phyloP scores from a whole-genome alignment of 1,140 invertebrate genomes.

The Leptonema lineaticorne region DNA sequence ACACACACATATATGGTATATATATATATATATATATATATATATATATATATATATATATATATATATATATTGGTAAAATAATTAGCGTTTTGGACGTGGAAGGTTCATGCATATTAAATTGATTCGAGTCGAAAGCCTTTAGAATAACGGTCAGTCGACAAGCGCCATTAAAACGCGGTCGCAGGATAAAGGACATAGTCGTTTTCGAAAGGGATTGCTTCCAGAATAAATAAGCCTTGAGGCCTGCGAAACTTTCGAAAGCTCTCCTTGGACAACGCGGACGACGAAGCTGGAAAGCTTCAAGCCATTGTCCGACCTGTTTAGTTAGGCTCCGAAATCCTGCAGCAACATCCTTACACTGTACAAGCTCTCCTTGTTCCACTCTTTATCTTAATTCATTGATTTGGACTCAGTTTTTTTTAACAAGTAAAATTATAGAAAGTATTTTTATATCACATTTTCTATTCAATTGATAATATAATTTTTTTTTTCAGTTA shows the following conservation, averaged over 20 bases:
- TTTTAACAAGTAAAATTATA: too few relatives aligned
- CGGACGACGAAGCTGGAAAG: background rate
- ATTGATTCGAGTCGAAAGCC: conserved; percentile 27
- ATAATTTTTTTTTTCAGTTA: too few relatives aligned
- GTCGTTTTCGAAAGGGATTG: conserved; percentile 20
- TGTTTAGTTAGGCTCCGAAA: conserved; percentile 4
- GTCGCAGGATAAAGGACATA: conserved; percentile 20
- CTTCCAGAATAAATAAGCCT: conserved; percentile 28
- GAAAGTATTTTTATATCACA: too few relatives aligned
- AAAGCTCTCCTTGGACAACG: background rate
- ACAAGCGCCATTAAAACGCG: conserved; percentile 28
- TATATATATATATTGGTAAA: too few relatives aligned
- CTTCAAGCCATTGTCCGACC: background rate
- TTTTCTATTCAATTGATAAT: too few relatives aligned
- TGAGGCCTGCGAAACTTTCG: conserved; percentile 17
- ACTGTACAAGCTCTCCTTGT: background rate
- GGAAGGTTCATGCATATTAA: conserved; percentile 31
- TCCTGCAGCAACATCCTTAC: background rate
- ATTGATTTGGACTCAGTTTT: too few relatives aligned
- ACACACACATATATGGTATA: too few relatives aligned
- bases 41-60: too few relatives aligned
- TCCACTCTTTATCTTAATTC: too few relatives aligned
- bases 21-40: too few relatives aligned
- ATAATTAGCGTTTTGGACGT: too few relatives aligned
- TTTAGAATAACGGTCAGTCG: conserved; percentile 32